These are phyloP conservation scores for Seladonia tumulorum DNA, from an alignment of 2,888 invertebrate species.

Conservation along the genomic window DNA sequence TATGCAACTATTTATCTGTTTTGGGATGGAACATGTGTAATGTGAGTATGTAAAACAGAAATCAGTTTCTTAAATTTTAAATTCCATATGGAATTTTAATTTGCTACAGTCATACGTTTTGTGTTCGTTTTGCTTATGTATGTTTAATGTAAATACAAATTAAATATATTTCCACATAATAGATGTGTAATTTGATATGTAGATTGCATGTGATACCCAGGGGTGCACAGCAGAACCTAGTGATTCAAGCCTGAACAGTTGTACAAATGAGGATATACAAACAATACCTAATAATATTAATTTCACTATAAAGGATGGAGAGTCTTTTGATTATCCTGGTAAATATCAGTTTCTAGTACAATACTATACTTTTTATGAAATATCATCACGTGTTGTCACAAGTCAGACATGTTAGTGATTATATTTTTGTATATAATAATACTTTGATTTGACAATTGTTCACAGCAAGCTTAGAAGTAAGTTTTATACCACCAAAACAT, in stretches of 20 bases:
- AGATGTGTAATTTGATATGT: background rate
- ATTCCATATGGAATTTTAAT: too few species aligned
- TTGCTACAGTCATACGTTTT: background rate
- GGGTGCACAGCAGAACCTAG: background rate
- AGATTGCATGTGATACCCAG: constrained; percentile 20
- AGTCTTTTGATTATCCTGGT: constrained; percentile 19
- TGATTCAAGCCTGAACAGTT: background rate
- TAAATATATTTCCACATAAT: background rate
- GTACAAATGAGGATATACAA: constrained; percentile 13
- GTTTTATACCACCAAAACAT: constrained; percentile 20
- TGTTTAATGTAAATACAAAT: background rate
- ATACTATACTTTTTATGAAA: background rate
- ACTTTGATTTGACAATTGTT: background rate
- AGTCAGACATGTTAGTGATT: background rate
- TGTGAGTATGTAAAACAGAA: constrained; percentile 33
- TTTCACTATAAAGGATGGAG: constrained; percentile 8
- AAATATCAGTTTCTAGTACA: constrained; percentile 19
- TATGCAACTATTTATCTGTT: background rate
- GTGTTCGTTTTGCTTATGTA: background rate
- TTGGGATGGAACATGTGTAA: background rate
- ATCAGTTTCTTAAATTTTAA: background rate
- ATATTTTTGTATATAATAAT: background rate
- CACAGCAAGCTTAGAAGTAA: constrained; percentile 21
- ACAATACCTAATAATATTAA: constrained; percentile 9
- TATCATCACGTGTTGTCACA: background rate